These are phyloP conservation scores for Drosophila pseudoobscura DNA, from an alignment of 1,140 invertebrate species.

Conservation along the genomic window DNA sequence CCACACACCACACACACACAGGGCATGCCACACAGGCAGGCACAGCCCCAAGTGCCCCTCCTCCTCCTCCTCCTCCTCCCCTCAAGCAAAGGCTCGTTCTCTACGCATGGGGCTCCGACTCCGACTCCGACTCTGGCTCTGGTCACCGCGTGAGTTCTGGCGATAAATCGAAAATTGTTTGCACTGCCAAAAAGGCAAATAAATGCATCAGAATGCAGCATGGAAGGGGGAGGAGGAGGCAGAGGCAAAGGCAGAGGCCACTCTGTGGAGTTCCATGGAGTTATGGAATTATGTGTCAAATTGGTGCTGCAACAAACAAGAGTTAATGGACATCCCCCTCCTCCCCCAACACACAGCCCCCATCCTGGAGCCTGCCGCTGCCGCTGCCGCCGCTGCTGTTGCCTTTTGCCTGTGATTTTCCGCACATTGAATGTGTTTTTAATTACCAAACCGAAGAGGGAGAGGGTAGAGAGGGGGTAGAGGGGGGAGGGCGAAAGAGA, in stretches of 20 bases:
- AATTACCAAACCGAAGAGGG: constrained; percentile 56
- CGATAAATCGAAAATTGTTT: constrained; percentile 81
- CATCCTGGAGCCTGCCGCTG: constrained; percentile 9
- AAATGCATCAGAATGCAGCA: constrained; percentile 66
- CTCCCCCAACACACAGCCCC: constrained; percentile 10
- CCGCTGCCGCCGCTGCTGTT: constrained; percentile 19
- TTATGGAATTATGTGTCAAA: constrained; percentile 82
- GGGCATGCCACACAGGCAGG: constrained; percentile 38
- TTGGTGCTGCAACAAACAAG: constrained; percentile 66
- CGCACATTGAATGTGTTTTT: constrained; percentile 81
- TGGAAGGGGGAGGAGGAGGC: constrained; percentile 3
- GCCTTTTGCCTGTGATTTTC: constrained; percentile 68
- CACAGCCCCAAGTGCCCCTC: neutral
- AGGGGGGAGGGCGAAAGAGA: constrained; percentile 29
- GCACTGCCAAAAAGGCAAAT: constrained; percentile 79
- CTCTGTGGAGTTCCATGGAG: constrained; percentile 44
- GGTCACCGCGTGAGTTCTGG: constrained; percentile 66
- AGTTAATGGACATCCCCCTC: constrained; percentile 64
- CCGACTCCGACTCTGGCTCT: constrained; percentile 8
- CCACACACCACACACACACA: constrained; percentile 53
- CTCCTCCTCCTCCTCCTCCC: neutral
- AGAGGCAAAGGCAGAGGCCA: neutral
- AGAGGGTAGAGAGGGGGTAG: neutral
- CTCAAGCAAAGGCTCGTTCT: constrained; percentile 10
- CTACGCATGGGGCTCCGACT: constrained; percentile 1